Percentiles rank a stretch among this genome's conserved stretches.
Conservation (phyloP, 1,140 invertebrate genomes). For the Zaprionus gabonicus region DNA sequence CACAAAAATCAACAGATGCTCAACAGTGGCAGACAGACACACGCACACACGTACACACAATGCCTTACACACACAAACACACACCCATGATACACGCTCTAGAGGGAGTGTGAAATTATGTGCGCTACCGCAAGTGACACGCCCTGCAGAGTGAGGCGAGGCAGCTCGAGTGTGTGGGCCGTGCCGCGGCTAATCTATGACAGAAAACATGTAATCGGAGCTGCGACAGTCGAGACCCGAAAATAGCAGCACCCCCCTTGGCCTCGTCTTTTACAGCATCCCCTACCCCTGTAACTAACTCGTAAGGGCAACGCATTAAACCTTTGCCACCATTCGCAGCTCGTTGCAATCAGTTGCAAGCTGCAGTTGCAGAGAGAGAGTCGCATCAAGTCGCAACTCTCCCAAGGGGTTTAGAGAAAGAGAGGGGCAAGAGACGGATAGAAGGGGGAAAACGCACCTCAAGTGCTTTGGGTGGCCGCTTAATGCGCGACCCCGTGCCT, state of each 20-base stretch:
- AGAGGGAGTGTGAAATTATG: slow-evolving; percentile 73
- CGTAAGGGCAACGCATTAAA: slow-evolving; percentile 24
- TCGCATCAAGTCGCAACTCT: slow-evolving; percentile 18
- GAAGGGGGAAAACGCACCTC: slow-evolving; percentile 23
- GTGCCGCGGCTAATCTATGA: slow-evolving; percentile 76
- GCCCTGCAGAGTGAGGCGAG: slow-evolving; percentile 12
- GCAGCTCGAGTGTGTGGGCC: slow-evolving; percentile 31
- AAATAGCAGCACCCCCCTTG: slow-evolving; percentile 50
- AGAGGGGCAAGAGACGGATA: not conserved
- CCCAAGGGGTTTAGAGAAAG: slow-evolving; percentile 23
- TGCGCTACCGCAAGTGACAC: slow-evolving; percentile 54
- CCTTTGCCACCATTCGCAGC: slow-evolving; percentile 64
- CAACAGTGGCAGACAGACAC: slow-evolving; percentile 27
- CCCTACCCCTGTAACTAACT: not conserved
- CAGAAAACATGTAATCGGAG: slow-evolving; percentile 80
- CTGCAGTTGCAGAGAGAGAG: slow-evolving; percentile 10
- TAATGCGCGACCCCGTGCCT: slow-evolving; percentile 57
- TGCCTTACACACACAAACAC: not conserved
- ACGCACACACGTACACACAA: not conserved
- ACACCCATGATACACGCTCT: not conserved
- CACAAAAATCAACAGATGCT: slow-evolving; percentile 72
- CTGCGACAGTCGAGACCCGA: slow-evolving; percentile 23
- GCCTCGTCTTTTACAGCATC: not conserved
- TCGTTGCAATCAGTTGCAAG: slow-evolving; percentile 42
- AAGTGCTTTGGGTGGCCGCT: slow-evolving; percentile 61